These are phyloP conservation scores for Heliconius hortense DNA, from an alignment of 2,888 invertebrate species.

Conservation along the genomic window DNA sequence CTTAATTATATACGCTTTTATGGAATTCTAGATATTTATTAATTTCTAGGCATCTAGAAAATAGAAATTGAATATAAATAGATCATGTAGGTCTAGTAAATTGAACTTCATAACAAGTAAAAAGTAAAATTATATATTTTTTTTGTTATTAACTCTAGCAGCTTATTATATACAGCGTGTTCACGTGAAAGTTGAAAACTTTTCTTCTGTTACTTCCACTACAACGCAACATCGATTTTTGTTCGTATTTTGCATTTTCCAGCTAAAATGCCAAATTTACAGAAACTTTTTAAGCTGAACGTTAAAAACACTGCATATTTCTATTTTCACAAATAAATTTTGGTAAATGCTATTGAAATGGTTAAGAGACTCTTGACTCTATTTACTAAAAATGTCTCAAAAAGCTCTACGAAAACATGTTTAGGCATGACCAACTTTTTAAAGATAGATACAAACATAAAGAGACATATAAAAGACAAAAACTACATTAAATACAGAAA, in stretches of 20 bases:
- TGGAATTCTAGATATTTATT: background rate
- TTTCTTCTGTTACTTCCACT: background rate
- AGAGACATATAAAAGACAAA: background rate
- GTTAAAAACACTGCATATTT: background rate
- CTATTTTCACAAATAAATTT: background rate
- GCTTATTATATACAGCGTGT: background rate
- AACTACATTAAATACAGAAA: too few relatives aligned
- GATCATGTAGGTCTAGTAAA: background rate
- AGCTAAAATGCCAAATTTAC: background rate
- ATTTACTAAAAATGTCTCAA: constrained; percentile 11
- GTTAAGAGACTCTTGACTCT: constrained; percentile 1
- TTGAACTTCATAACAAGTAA: background rate
- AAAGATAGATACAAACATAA: background rate
- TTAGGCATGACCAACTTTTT: background rate
- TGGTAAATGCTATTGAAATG: constrained; percentile 1
- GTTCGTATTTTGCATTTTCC: background rate
- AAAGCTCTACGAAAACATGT: background rate
- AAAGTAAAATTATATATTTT: background rate
- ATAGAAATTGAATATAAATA: background rate
- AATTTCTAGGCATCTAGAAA: background rate
- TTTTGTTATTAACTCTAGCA: background rate
- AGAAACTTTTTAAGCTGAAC: background rate
- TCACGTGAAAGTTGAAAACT: background rate
- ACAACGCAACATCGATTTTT: background rate
- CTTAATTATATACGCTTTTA: constrained; percentile 12